phyloP scores from a whole-genome alignment of 37 sponge, comb jelly and placozoan species.

The Eunapius fragilis region DNA sequence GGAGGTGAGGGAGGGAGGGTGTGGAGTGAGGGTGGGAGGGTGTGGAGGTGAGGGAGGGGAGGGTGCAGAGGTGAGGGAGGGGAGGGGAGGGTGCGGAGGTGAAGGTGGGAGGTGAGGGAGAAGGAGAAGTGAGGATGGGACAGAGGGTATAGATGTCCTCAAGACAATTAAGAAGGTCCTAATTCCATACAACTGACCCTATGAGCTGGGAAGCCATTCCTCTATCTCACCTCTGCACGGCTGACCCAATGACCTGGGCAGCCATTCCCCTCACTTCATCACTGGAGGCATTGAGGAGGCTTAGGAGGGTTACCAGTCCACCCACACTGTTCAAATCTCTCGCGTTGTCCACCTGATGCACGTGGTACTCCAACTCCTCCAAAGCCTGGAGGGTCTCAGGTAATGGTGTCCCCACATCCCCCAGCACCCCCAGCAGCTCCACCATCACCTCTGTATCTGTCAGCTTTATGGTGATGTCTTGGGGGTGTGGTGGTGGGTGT shows the following conservation, averaged over 20 bases:
- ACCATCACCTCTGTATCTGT: slow-evolving; percentile 49
- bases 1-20: too few relatives aligned
- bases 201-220: too few relatives aligned
- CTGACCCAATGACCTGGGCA: slow-evolving; percentile 82
- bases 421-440: slow-evolving; percentile 34
- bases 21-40: too few relatives aligned
- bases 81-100: too few relatives aligned
- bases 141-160: too few relatives aligned
- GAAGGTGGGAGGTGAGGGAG: too few relatives aligned
- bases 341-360: slow-evolving; percentile 90
- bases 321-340: slow-evolving; percentile 67
- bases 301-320: slow-evolving; percentile 69
- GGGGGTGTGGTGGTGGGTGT: background rate
- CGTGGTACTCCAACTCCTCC: slow-evolving; percentile 82
- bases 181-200: too few relatives aligned
- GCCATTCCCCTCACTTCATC: slow-evolving; percentile 54
- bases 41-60: too few relatives aligned
- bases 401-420: background rate
- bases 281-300: slow-evolving; percentile 64
- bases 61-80: too few relatives aligned
- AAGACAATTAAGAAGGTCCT: too few relatives aligned
- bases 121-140: too few relatives aligned
- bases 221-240: slow-evolving; percentile 75
- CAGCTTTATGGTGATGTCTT: background rate
- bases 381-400: slow-evolving; percentile 47